phyloP scores from a whole-genome alignment of 2,888 invertebrate species.

The Synanthedon formicaeformis region DNA sequence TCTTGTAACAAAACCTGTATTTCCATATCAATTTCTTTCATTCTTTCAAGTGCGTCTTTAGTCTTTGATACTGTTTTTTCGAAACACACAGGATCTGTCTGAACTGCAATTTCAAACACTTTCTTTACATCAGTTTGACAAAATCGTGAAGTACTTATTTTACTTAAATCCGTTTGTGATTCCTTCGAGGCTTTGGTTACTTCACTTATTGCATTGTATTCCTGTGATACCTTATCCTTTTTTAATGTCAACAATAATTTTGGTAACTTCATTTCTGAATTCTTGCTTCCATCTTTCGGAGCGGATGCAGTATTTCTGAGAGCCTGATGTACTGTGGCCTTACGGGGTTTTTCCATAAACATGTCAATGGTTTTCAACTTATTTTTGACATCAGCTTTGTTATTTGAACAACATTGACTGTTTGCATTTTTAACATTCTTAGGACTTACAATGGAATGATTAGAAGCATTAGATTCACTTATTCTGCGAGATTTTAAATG shows the following conservation, averaged over 20 bases:
- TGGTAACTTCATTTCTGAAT: slow-evolving; percentile 17
- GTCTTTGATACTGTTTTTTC: slow-evolving; percentile 19
- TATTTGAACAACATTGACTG: slow-evolving; percentile 16
- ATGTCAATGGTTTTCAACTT: slow-evolving; percentile 53
- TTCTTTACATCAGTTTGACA: slow-evolving; percentile 24
- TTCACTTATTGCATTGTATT: slow-evolving; percentile 4
- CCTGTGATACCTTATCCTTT: neutral
- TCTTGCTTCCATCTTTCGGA: slow-evolving; percentile 17
- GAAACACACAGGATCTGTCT: slow-evolving; percentile 32
- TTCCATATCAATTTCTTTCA: slow-evolving; percentile 72
- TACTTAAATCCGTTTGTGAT: slow-evolving; percentile 31
- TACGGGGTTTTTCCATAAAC: slow-evolving; percentile 45
- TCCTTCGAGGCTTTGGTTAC: slow-evolving; percentile 33
- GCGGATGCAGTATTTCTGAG: slow-evolving; percentile 41
- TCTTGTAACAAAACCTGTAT: slow-evolving; percentile 69
- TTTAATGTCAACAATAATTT: slow-evolving; percentile 9
- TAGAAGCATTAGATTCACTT: slow-evolving; percentile 28
- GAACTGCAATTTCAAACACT: slow-evolving; percentile 13
- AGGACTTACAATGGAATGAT: slow-evolving; percentile 38
- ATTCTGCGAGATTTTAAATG: slow-evolving; percentile 25
- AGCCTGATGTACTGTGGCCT: slow-evolving; percentile 31
- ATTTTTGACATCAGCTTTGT: slow-evolving; percentile 35
- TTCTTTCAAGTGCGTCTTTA: slow-evolving; percentile 59
- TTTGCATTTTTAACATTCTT: slow-evolving; percentile 19
- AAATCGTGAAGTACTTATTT: slow-evolving; percentile 17